A percentile compares a stretch with the other conserved stretches of the same genome.
phyloP scores from a whole-genome alignment of 1,140 invertebrate species.

The Adoxophyes honmai region DNA sequence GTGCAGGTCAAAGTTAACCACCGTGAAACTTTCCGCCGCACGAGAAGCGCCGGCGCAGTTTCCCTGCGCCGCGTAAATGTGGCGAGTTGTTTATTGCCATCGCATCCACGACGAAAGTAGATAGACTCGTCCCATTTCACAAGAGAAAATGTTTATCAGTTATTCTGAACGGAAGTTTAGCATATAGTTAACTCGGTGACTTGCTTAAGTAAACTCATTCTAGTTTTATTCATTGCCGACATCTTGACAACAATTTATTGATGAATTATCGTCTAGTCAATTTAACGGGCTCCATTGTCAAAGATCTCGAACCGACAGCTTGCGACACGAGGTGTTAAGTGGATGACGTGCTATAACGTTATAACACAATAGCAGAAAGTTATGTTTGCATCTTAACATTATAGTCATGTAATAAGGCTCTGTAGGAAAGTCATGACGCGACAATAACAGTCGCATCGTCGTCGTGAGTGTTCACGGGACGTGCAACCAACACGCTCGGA shows the following conservation, averaged over 20 bases:
- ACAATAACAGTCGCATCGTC: not conserved
- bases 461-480: not conserved
- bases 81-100: constrained; percentile 1
- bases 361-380: constrained; percentile 16
- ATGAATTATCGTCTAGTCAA: constrained; percentile 17
- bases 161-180: too few relatives aligned
- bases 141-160: not conserved
- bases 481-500: not conserved
- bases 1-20: constrained; percentile 10
- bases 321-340: constrained; percentile 28
- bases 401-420: constrained; percentile 15
- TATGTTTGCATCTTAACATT: constrained; percentile 18
- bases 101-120: not conserved
- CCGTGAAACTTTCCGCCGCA: constrained; percentile 8
- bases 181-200: too few relatives aligned
- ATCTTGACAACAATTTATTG: not conserved
- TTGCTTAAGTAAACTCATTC: too few relatives aligned
- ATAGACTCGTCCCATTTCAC: constrained; percentile 6
- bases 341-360: constrained; percentile 17
- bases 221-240: too few relatives aligned
- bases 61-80: not conserved
- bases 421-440: not conserved
- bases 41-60: not conserved
- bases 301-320: constrained; percentile 28
- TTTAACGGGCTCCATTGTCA: constrained; percentile 31